phyloP scores from a whole-genome alignment of 2,113 vertebrate genomes.

The Microtus pennsylvanicus region DNA sequence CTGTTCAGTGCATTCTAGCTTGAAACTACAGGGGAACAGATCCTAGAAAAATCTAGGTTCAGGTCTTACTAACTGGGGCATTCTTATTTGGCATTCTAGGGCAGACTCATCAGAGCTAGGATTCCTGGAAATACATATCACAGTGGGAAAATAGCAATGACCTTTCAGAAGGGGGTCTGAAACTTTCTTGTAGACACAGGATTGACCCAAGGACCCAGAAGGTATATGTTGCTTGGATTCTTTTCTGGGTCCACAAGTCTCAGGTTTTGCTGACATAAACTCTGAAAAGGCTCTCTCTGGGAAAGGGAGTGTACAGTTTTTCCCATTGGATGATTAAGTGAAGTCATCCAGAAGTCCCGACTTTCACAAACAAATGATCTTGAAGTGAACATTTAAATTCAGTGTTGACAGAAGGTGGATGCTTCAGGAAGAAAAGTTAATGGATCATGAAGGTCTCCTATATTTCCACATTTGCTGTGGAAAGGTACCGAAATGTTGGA shows the following conservation, averaged over 20 bases:
- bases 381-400: slow-evolving; percentile 39
- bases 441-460: neutral
- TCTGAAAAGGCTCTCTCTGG: neutral
- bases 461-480: neutral
- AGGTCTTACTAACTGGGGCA: neutral
- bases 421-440: neutral
- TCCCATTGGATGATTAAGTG: neutral
- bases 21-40: neutral
- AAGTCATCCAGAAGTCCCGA: neutral
- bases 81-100: neutral
- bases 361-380: slow-evolving; percentile 43
- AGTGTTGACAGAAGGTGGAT: neutral
- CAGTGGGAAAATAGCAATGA: neutral
- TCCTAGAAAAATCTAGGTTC: neutral
- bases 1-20: neutral
- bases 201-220: neutral
- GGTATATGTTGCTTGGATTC: neutral
- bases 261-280: neutral
- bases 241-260: neutral
- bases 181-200: neutral
- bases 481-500: neutral
- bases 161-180: neutral
- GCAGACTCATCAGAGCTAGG: neutral
- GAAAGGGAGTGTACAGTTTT: slow-evolving; percentile 22
- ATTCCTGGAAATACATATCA: neutral